Evolutionary conservation across 2,888 invertebrate genomes (phyloP).

Genomic region (Teleogryllus oceanicus): DNA sequence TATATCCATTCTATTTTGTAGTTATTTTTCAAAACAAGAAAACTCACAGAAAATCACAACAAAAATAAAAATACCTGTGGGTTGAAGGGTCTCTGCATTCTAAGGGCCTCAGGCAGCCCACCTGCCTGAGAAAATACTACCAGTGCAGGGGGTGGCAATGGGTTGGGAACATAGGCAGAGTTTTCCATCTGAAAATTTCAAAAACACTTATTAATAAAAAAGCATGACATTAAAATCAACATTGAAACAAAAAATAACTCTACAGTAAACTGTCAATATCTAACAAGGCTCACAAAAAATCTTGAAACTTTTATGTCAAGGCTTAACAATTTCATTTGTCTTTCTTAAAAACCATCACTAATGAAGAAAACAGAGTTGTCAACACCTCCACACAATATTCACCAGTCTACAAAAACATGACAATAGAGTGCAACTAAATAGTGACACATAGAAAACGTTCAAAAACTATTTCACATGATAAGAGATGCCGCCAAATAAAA

Average conservation of each 20-base stretch:
- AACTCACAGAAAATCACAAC: conserved; percentile 12
- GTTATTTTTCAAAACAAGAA: conserved; percentile 19
- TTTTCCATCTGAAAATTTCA: conserved; percentile 62
- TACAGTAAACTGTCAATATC: background rate
- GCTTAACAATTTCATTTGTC: too few relatives aligned
- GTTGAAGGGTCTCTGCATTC: conserved; percentile 73
- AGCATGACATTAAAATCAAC: background rate
- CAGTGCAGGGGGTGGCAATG: conserved; percentile 69
- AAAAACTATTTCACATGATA: too few relatives aligned
- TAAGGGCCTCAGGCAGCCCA: conserved; percentile 68
- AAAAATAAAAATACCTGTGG: conserved; percentile 35
- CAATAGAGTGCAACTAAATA: too few relatives aligned
- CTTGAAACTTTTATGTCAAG: too few relatives aligned
- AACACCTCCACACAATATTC: too few relatives aligned
- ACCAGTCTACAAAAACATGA: too few relatives aligned
- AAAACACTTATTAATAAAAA: background rate
- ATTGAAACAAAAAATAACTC: background rate
- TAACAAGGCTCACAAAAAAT: too few relatives aligned
- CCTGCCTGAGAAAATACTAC: conserved; percentile 73
- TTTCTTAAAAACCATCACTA: too few relatives aligned
- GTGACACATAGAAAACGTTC: too few relatives aligned
- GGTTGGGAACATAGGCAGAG: conserved; percentile 68
- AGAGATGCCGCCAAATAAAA: background rate
- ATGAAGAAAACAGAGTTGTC: too few relatives aligned
- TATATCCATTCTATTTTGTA: background rate